Base-by-base conservation (phyloP, 1,140 invertebrate species). In the Drosophila punjabiensis region DNA sequence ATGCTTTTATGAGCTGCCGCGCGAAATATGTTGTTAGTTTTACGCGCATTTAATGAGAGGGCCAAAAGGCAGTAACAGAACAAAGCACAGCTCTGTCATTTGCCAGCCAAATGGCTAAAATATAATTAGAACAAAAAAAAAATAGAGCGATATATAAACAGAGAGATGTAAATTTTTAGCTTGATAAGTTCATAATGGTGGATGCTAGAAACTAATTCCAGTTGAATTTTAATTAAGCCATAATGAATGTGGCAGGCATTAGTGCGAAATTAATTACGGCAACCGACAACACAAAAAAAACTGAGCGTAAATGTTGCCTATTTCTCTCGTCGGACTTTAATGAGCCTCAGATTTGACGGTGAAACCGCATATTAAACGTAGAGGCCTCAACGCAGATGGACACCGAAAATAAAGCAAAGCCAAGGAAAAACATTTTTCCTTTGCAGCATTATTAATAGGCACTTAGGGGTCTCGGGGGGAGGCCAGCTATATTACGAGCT, bases 321-420 rank as follows among this genome's bases (percentile, higher is more conserved):
- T 76, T 70, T 60, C 53, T 76, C 64, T 56, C 62, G 47, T 18
- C 60, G 62, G 83, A 48, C 77, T 90, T 90, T 90, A 90, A 89
- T 89, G 86, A 90, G 80, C 66, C 76, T 56, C 58, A 65, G 86
- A 90, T 86, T 90, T 90, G 78, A 86, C 87, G 80, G 82, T 66
- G 84, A 75, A 90, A 82, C 82, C 82, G 86, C 86, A 91, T 89
- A 89, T 89, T 86, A 89, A 90, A 80, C 82, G 86, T 76, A 69
- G 78, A 78, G 84, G 56, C 60, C 67, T 62, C 73, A 61, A 64
- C 52, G 68, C 50, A 33, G 77, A 66, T 61, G 76, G 66, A 69
- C 86, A 86, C 86, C 82, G 85, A 91, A 89, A 89, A 89, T 89
- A 89, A 82, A 86, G 76, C 82, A 77, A 50, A 89, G 75, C 74